A percentile compares a stretch with the other conserved stretches of the same genome.
phyloP scores from a whole-genome alignment of 2,797 vertebrate species.

The Peromyscus attwateri region DNA sequence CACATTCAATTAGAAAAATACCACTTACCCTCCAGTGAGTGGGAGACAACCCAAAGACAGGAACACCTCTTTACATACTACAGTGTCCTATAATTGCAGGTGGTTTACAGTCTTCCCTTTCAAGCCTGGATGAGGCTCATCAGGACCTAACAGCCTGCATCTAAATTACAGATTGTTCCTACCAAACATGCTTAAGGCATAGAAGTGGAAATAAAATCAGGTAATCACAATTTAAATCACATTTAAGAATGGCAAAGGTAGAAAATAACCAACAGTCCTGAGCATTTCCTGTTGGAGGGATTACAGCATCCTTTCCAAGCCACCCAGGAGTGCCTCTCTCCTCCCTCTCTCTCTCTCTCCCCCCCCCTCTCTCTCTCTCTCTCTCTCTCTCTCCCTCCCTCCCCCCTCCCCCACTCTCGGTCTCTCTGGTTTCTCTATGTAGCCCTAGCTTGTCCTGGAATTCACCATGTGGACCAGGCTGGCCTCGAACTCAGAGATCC shows the following conservation, averaged over 20 bases:
- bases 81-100: background rate
- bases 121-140: background rate
- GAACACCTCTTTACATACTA: background rate
- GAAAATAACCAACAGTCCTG: background rate
- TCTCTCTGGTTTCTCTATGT: background rate
- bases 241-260: background rate
- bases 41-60: slow-evolving; percentile 35
- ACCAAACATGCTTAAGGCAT: background rate
- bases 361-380: background rate
- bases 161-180: slow-evolving; percentile 30
- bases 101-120: background rate
- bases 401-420: background rate
- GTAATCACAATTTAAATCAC: background rate
- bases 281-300: background rate
- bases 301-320: background rate
- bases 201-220: background rate
- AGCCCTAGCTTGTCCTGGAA: no score
- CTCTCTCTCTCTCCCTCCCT: background rate
- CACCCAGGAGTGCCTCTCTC: background rate
- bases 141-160: background rate
- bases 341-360: background rate
- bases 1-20: slow-evolving; percentile 46
- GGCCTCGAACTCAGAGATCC: background rate
- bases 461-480: background rate
- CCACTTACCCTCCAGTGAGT: background rate